A percentile compares a stretch with the other conserved stretches of the same genome.
Conservation (phyloP, 2,113 vertebrate genomes). For the Stictonetta naevosa region DNA sequence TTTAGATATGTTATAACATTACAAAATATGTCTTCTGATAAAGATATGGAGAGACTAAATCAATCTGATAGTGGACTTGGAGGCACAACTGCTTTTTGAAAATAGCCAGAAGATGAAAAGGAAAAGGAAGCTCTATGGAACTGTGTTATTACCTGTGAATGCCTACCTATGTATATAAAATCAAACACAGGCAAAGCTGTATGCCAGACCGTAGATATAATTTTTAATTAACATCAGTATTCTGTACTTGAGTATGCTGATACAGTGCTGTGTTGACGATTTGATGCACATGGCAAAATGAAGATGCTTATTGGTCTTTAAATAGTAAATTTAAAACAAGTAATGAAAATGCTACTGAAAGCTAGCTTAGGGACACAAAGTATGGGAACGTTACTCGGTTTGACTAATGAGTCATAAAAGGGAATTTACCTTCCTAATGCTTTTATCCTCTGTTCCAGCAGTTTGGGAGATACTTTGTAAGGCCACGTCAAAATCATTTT, state of each 20-base stretch:
- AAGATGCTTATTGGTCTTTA: background rate
- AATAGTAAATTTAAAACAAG: background rate
- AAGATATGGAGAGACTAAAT: background rate
- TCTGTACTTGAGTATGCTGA: background rate
- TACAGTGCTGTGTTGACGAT: background rate
- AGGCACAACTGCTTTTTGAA: background rate
- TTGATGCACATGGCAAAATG: background rate
- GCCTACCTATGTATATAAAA: background rate
- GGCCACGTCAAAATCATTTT: background rate
- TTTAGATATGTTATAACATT: background rate
- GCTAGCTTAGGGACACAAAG: background rate
- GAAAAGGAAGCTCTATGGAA: background rate
- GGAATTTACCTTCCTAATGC: background rate
- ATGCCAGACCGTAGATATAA: background rate
- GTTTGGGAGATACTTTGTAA: background rate
- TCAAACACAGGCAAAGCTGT: background rate
- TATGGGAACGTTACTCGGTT: background rate
- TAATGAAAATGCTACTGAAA: background rate
- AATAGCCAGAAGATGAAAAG: background rate
- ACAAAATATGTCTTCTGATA: background rate
- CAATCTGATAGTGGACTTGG: background rate
- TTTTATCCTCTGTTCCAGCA: background rate
- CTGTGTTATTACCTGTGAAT: background rate
- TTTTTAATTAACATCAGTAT: background rate
- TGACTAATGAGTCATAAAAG: background rate